Evolutionary conservation across 1,140 invertebrate species (phyloP).

Genomic region (Neotoxoptera formosana): DNA sequence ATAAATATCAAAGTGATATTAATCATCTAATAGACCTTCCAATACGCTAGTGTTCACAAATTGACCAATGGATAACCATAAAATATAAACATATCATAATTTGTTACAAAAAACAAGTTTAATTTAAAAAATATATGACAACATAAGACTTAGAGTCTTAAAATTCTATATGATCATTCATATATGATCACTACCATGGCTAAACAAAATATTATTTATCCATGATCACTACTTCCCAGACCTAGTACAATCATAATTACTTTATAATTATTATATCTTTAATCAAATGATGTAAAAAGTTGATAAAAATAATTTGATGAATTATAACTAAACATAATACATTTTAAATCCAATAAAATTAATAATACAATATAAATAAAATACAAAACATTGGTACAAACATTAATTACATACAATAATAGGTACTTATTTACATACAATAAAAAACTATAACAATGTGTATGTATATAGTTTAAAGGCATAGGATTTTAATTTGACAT

Average conservation of each 20-base stretch:
- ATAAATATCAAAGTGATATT: neutral
- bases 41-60: neutral
- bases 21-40: neutral
- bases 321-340: neutral
- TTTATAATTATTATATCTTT: neutral
- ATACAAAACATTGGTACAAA: neutral
- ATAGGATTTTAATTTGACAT: neutral
- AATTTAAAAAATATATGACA: neutral
- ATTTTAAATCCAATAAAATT: neutral
- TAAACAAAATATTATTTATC: neutral
- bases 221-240: neutral
- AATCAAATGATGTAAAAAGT: neutral
- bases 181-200: neutral
- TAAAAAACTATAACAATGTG: neutral
- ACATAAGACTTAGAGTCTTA: neutral
- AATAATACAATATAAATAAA: neutral
- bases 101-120: neutral
- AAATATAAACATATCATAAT: conserved; percentile 12
- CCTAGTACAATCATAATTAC: neutral
- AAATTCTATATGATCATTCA: neutral
- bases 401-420: neutral
- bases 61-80: neutral
- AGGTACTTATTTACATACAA: neutral
- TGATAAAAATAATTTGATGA: neutral
- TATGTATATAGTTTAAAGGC: neutral